Evolutionary conservation across 2,888 invertebrate species (phyloP), one percentile per base, ranked within the genome.

Genomic region (Volucella bombylans): DNA sequence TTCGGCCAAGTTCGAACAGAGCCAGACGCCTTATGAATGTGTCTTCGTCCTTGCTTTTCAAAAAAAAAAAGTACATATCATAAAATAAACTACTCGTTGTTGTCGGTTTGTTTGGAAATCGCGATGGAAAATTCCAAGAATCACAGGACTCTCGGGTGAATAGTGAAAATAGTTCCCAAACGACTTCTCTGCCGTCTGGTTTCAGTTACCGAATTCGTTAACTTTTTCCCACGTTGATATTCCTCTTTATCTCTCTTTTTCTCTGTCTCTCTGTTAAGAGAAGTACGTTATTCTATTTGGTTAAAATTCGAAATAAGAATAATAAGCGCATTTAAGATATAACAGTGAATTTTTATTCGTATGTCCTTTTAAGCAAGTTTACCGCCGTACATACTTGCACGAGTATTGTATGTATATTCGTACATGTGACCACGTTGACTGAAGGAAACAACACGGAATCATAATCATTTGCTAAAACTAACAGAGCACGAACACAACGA

Each of bases 381-480:
- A 31, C 31, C 31, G 55, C 50, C 15, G 55, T 57, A 67, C 67
- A 57, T 62, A 64, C 31, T 31, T 23, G 18, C 0, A n/a, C n/a
- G n/a, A n/a, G n/a, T n/a, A 23, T 23, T 31, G 31, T 18, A 18
- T 31, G 31, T 31, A 31, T 6, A 31, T 31, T 31, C 31, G 31
- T 31, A 31, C 31, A 31, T 15, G 68, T 45, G 68, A 74, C 65
- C 41, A 76, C 71, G 50, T 55, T 74, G 76, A 80, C 57, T 69
- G 6, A 31, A 31, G 71, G 52, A 74, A 83, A 65, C 73, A 85
- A 71, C 80, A 76, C 69, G 62, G 85, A 72, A 81, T 72, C 67
- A 85, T 81, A 77, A 77, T 81, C 85, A 81, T 81, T 31, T 81
- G 81, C 76, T 81, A 72, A 85, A 77, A 81, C 81, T 81, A 85